Conservation (phyloP, 2,888 invertebrate genomes). For the Protophormia terraenovae region DNA sequence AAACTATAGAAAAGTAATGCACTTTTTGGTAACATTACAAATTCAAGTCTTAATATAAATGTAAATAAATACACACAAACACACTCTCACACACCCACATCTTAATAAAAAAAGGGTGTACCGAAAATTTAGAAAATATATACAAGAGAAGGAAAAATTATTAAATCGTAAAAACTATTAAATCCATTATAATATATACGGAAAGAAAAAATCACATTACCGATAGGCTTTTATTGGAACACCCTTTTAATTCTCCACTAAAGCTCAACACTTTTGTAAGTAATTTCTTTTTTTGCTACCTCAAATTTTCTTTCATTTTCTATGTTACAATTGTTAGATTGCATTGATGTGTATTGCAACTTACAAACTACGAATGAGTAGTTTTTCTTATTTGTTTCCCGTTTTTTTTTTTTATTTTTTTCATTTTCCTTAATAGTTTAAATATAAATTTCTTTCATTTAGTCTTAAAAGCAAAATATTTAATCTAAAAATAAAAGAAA, state of each 20-base stretch:
- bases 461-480: neutral
- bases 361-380: constrained; percentile 17
- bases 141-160: no score
- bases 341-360: constrained; percentile 43
- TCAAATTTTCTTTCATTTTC: constrained; percentile 17
- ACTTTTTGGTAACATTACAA: constrained; percentile 52
- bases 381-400: constrained; percentile 38
- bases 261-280: constrained; percentile 6
- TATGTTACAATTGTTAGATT: constrained; percentile 35
- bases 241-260: constrained; percentile 16
- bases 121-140: neutral
- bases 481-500: neutral
- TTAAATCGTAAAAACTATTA: no score
- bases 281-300: constrained; percentile 5
- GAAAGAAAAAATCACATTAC: no score
- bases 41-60: constrained; percentile 47
- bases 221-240: neutral
- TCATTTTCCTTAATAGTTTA: constrained; percentile 40
- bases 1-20: constrained; percentile 36
- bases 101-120: neutral
- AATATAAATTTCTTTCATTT: constrained; percentile 54
- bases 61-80: constrained; percentile 15
- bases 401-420: neutral
- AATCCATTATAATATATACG: no score
- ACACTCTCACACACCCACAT: neutral